phyloP scores from a whole-genome alignment of 2,888 invertebrate genomes.

The Peribatodes rhomboidaria region DNA sequence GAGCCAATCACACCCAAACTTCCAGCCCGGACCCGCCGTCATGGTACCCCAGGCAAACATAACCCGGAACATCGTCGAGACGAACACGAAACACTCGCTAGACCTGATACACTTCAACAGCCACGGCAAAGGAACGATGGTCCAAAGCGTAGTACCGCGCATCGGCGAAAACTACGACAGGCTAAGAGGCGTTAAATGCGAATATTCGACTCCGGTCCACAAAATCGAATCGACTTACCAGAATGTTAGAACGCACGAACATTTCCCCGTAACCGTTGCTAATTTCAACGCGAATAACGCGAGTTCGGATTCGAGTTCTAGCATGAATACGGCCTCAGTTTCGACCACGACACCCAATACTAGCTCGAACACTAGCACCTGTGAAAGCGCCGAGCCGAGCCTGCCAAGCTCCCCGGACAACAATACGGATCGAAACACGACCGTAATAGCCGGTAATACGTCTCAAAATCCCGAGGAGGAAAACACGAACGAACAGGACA shows the following conservation, averaged over 20 bases:
- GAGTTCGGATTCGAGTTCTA: constrained; percentile 90
- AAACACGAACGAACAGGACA: constrained; percentile 61
- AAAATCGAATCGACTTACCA: constrained; percentile 74
- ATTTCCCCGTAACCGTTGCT: constrained; percentile 64
- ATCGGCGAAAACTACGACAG: constrained; percentile 71
- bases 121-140: constrained; percentile 61
- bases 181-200: constrained; percentile 66
- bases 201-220: constrained; percentile 67
- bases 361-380: constrained; percentile 90
- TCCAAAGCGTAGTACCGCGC: constrained; percentile 69
- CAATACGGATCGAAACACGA: constrained; percentile 65
- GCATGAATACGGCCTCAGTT: constrained; percentile 86
- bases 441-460: constrained; percentile 53
- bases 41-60: constrained; percentile 42
- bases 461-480: constrained; percentile 56
- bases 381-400: constrained; percentile 90
- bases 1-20: constrained; percentile 77
- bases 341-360: constrained; percentile 90
- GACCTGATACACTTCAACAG: constrained; percentile 75
- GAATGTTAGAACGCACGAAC: constrained; percentile 69
- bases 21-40: constrained; percentile 45
- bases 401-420: constrained; percentile 89
- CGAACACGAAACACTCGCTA: constrained; percentile 68
- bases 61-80: constrained; percentile 69
- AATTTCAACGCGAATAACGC: constrained; percentile 73